Base-by-base conservation (phyloP, 2,888 invertebrate genomes). In the Drosophila mercatorum region DNA sequence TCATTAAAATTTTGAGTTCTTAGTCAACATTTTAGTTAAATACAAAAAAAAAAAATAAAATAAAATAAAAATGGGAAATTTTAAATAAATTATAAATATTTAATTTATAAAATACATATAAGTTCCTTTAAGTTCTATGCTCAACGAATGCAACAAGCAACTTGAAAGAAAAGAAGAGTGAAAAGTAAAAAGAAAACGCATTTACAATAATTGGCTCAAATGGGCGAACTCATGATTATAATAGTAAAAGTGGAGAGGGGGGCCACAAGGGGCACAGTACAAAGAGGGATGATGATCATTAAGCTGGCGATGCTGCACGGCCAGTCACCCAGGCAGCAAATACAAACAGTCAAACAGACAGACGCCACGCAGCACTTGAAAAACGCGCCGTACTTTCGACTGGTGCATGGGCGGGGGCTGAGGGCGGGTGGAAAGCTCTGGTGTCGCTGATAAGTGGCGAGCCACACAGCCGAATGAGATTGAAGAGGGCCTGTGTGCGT, bases 291-390 rank as follows among this genome's bases (percentile, higher is more conserved):
- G 41, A 56, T 65, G 60, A 38, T 60, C 56, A 52, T 57, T 52
- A 2, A 26, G 51, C 28, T 63, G 51, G 57, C 56, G 5, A 34
- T 17, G 71, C 52, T 36, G 66, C 41, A 52, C 43, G 65, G 63
- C 36, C 60, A 76, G 66, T 63, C 57, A 67, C 63, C 73, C 75
- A 72, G 57, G 44, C 59, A 46, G 40, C 43, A 47, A 66, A 62
- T 59, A 61, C 66, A 68, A 75, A 72, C 67, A 80, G 65, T 65
- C 80, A 81, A 78, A 79, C 80, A 80, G 73, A 76, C 75, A 87
- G 86, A 88, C 80, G 78, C 83, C 81, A 68, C 57, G 34, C 41
- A 68, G 38, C 77, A 85, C 84, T 88, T 81, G 83, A 83, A 78
- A 68, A 57, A 68, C 60, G 60, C 79, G 76, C 80, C 62, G 78